These are phyloP conservation scores for Drosophila eugracilis DNA, from an alignment of 1,140 invertebrate genomes.

Conservation along the genomic window DNA sequence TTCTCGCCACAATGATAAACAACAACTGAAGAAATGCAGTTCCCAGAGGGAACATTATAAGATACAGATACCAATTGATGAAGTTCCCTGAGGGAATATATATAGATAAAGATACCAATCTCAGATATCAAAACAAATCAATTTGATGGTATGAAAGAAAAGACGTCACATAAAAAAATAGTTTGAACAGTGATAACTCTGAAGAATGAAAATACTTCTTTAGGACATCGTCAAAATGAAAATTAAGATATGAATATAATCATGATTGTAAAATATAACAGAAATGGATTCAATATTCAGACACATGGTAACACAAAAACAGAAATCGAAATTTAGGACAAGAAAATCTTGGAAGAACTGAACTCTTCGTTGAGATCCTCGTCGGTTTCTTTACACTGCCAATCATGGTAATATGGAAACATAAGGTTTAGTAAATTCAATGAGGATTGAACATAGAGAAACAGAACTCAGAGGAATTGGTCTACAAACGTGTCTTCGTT, in stretches of 20 bases:
- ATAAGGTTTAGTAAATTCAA: neutral
- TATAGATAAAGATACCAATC: conserved; percentile 27
- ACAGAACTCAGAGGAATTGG: conserved; percentile 26
- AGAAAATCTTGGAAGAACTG: conserved; percentile 4
- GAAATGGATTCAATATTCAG: neutral
- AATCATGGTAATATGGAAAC: neutral
- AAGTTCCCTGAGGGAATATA: conserved; percentile 4
- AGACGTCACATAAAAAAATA: neutral
- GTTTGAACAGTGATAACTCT: neutral
- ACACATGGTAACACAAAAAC: no score
- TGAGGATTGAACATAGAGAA: conserved; percentile 23
- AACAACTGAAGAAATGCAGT: conserved; percentile 14
- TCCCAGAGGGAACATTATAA: conserved; percentile 11
- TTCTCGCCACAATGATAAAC: conserved; percentile 3
- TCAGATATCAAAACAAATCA: conserved; percentile 27
- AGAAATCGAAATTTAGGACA: conserved; percentile 4
- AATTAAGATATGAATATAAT: neutral
- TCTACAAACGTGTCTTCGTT: conserved; percentile 77
- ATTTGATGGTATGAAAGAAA: conserved; percentile 7
- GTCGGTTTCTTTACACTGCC: neutral
- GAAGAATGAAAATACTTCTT: neutral
- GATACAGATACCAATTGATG: conserved; percentile 14
- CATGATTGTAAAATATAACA: no score
- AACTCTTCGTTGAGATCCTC: neutral
- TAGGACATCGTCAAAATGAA: neutral